phyloP scores from a whole-genome alignment of 2,797 vertebrate species.

The Strix occidentalis region DNA sequence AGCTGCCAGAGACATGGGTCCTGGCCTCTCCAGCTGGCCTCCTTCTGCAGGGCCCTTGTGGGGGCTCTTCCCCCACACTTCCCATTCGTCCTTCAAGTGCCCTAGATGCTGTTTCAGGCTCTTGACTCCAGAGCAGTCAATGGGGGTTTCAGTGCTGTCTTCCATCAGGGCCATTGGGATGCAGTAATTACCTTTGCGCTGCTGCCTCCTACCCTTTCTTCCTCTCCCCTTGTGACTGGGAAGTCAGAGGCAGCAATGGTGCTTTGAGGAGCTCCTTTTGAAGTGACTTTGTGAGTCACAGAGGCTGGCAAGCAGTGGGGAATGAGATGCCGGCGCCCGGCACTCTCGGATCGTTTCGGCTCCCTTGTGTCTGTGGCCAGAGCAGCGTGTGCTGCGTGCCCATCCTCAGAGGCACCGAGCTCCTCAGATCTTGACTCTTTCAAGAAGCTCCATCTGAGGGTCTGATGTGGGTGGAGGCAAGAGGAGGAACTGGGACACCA shows the following conservation, averaged over 20 bases:
- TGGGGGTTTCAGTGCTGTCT: neutral
- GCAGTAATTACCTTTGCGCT: conserved; percentile 10
- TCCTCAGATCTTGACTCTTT: neutral
- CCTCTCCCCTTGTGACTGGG: neutral
- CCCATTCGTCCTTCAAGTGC: neutral
- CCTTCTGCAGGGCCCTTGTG: neutral
- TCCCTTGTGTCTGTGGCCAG: neutral
- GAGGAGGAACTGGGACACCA: neutral
- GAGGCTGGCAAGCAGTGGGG: neutral
- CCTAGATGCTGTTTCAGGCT: neutral
- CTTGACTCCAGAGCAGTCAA: neutral
- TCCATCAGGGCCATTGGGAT: neutral
- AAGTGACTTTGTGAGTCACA: conserved; percentile 39
- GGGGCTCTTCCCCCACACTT: neutral
- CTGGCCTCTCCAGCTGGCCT: neutral
- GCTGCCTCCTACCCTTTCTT: conserved; percentile 27
- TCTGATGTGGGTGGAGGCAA: neutral
- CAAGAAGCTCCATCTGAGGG: neutral
- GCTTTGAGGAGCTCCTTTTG: conserved; percentile 51
- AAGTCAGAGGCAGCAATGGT: neutral
- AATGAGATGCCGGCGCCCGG: rapidly evolving
- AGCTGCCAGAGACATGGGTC: neutral
- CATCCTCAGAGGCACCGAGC: rapidly evolving
- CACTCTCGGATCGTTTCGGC: neutral
- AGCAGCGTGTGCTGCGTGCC: rapidly evolving